Percentiles rank a stretch among this genome's conserved stretches.
Conservation (phyloP, 2,888 invertebrate species). For the Penaeus monodon region DNA sequence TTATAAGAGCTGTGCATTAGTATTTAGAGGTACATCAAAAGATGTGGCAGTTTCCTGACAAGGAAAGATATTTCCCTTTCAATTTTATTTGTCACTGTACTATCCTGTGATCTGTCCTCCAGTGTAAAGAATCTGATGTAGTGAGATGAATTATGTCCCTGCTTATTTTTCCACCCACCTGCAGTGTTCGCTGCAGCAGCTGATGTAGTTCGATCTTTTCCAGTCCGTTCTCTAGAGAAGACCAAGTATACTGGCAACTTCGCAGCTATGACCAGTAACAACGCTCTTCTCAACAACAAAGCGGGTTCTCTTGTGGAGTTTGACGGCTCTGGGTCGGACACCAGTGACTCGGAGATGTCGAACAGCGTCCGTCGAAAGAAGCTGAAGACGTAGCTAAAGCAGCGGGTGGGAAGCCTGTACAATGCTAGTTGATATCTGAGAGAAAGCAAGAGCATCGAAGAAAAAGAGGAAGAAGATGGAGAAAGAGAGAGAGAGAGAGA, state of each 20-base stretch:
- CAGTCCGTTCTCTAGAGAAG: slow-evolving; percentile 63
- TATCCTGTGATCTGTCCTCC: too few relatives aligned
- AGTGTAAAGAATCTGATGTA: too few relatives aligned
- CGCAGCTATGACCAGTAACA: slow-evolving; percentile 61
- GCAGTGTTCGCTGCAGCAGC: background rate
- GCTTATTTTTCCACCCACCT: too few relatives aligned
- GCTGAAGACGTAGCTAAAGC: slow-evolving; percentile 52
- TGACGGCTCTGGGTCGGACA: slow-evolving; percentile 52
- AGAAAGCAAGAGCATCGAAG: background rate
- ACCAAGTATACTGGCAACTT: slow-evolving; percentile 65
- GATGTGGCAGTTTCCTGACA: too few relatives aligned
- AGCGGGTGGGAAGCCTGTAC: background rate
- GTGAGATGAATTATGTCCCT: too few relatives aligned
- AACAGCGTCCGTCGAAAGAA: slow-evolving; percentile 55
- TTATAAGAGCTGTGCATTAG: too few relatives aligned
- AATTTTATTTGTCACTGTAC: too few relatives aligned
- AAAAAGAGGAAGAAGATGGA: background rate
- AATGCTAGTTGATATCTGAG: background rate
- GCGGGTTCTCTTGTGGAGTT: slow-evolving; percentile 50
- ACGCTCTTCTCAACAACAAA: slow-evolving; percentile 31
- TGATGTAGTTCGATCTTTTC: background rate
- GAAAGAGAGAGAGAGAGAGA: too few relatives aligned
- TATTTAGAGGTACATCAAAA: too few relatives aligned
- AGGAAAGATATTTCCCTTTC: too few relatives aligned
- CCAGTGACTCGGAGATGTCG: slow-evolving; percentile 46